Evolutionary conservation across 2,113 vertebrate species (phyloP), one percentile per base, ranked within the genome.

Genomic region (Lepisosteus oculatus): DNA sequence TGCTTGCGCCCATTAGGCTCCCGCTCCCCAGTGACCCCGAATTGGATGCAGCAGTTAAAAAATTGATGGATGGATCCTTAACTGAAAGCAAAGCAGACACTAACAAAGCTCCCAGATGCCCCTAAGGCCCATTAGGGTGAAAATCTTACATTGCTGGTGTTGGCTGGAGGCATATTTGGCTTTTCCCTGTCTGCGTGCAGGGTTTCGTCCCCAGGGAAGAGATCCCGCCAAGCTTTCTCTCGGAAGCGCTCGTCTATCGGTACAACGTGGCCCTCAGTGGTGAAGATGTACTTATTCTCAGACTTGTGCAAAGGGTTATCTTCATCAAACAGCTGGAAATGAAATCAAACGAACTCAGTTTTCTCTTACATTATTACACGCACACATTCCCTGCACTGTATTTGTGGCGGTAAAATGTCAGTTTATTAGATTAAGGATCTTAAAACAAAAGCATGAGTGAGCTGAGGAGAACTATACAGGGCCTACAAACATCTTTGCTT

Each of bases 191-290:
- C 86, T 6, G 70, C 55, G 65, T 79, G 70, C 2, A 62, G 69
- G 15, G 74, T 76, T 4, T 82, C 83, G 43, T 88, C 86, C 41
- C 84, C 90, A 0, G 92, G 86, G 43, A 92, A 89, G 74, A 89
- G 76, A 65, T 97, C 92, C 4, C 88, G 89, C 95, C 96, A 97
- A 62, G 91, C 85, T 0, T 93, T 94, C 80, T 87, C 91, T 70
- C 97, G 91, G 71, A 98, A 96, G 3, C 92, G 94, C 41, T 83
- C 86, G 56, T 98, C 95, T 83, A 96, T 93, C 0, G 97, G 95
- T 71, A 99, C 88, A 0, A 99, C n/a, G 8, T 99, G 97, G 4
- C 97, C 97, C 88, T 99, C 97, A 0, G 97, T 99, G 29, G 97
- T 99, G 81, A 99, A 99, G 89, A 99, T 93, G 79, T 95, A 97